Evolutionary conservation across 2,888 invertebrate species (phyloP), one percentile per base, ranked within the genome.

Genomic region (Muschampia plurimacula): DNA sequence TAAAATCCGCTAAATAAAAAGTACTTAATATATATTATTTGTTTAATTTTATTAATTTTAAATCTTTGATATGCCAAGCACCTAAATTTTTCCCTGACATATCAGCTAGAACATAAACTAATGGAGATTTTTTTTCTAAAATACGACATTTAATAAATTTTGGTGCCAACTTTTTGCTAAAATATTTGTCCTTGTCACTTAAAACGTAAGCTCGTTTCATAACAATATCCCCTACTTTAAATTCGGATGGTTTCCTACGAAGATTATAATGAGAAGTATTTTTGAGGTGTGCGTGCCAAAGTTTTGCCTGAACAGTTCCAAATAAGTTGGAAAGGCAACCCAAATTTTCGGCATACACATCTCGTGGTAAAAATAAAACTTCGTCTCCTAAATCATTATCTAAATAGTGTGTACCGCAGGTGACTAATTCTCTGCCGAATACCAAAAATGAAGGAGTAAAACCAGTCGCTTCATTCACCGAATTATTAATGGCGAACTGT

Each of bases 101-200:
- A 64, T 64, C 64, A 1, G 64, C 41, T 12, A 44, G 22, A 22
- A 46, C 13, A 64, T 64, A 64, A 1, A 64, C 64, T 22, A 64
- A 12, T 1, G 64, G 64, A 64, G 64, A 64, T 28, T 64, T 64
- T 3, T 64, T 64, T 44, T 64, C 22, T 5, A 64, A 15, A 9
- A 44, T 12, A 22, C 46, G 44, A 64, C 64, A 64, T 64, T 64
- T 64, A 22, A 64, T 44, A n/a, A 64, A 64, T 64, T 44, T 64
- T 22, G 44, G 44, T 7, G 64, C 64, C 2, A 64, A 44, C 22
- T 64, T 64, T 64, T 46, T 64, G 12, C 46, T 64, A 10, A 64
- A 64, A 41, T n/a, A 63, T 41, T 63, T 41, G 13, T 63, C 62
- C 15, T 63, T 63, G 2, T 63, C 39, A 41, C 62, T 63, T n/a